A percentile compares a stretch with the other conserved stretches of the same genome.
Evolutionary conservation across 2,888 invertebrate species (phyloP).

Genomic region (Morinoia aosen): DNA sequence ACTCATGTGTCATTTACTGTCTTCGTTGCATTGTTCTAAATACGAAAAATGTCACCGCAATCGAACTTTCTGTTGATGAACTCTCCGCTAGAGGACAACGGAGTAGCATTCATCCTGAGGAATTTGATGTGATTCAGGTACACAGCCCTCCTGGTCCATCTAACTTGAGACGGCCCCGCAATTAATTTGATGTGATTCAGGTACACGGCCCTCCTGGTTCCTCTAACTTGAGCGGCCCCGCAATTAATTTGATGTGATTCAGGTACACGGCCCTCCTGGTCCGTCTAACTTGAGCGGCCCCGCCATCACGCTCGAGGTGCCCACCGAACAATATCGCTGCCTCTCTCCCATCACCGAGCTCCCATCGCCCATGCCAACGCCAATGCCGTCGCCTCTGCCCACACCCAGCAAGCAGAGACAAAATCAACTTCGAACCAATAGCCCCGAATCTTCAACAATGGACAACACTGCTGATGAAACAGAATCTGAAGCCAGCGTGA

Average conservation of each 20-base stretch:
- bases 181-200: constrained; percentile 77
- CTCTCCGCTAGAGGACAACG: neutral
- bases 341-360: constrained; percentile 85
- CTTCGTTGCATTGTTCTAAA: neutral
- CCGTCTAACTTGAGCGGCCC: constrained; percentile 71
- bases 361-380: constrained; percentile 77
- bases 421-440: constrained; percentile 57
- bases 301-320: constrained; percentile 83
- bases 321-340: constrained; percentile 75
- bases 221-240: constrained; percentile 72
- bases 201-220: constrained; percentile 58
- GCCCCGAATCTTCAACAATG: constrained; percentile 64
- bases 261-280: constrained; percentile 61
- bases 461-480: constrained; percentile 67
- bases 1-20: neutral
- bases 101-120: neutral
- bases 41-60: neutral
- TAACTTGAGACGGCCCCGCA: constrained; percentile 74
- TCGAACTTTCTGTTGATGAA: neutral
- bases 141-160: constrained; percentile 56
- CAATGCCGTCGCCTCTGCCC: constrained; percentile 79
- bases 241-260: constrained; percentile 77
- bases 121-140: constrained; percentile 56
- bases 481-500: constrained; percentile 65
- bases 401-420: constrained; percentile 74